Percentiles rank a stretch among this genome's conserved stretches.
Evolutionary conservation across 2,797 vertebrate species (phyloP).

Genomic region (Clarias laeviceps): DNA sequence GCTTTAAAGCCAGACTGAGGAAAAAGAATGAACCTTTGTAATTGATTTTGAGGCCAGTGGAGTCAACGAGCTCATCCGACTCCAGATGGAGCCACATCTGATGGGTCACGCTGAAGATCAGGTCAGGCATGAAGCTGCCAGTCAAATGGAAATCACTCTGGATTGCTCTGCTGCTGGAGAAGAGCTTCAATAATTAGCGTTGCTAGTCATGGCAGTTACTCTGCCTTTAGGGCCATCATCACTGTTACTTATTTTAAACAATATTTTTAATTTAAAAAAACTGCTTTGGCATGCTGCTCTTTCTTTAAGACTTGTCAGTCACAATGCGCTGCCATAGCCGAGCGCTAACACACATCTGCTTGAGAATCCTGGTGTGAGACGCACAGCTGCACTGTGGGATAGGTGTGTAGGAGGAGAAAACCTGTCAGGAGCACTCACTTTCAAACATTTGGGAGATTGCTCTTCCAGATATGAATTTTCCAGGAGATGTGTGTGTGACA

Average conservation of each 20-base stretch:
- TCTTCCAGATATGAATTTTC: neutral
- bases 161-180: neutral
- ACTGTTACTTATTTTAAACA: constrained; percentile 20
- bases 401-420: neutral
- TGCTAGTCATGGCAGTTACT: neutral
- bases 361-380: neutral
- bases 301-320: constrained; percentile 46
- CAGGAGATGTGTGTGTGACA: neutral
- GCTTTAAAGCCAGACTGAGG: neutral
- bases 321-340: neutral
- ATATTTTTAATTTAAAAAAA: constrained; percentile 9
- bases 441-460: neutral
- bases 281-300: constrained; percentile 24
- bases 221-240: neutral
- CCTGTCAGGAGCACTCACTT: neutral
- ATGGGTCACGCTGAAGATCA: constrained; percentile 94
- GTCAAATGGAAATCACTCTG: constrained; percentile 78
- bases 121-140: constrained; percentile 93
- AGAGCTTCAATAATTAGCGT: neutral
- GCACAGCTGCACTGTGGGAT: constrained; percentile 13
- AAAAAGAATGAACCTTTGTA: constrained; percentile 84
- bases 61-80: constrained; percentile 95
- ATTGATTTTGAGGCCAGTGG: constrained; percentile 95
- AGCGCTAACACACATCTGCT: neutral
- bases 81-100: constrained; percentile 98